Evolutionary conservation across 2,113 vertebrate genomes (phyloP), one percentile per base, ranked within the genome.

Genomic region (Lophochroa leadbeateri): DNA sequence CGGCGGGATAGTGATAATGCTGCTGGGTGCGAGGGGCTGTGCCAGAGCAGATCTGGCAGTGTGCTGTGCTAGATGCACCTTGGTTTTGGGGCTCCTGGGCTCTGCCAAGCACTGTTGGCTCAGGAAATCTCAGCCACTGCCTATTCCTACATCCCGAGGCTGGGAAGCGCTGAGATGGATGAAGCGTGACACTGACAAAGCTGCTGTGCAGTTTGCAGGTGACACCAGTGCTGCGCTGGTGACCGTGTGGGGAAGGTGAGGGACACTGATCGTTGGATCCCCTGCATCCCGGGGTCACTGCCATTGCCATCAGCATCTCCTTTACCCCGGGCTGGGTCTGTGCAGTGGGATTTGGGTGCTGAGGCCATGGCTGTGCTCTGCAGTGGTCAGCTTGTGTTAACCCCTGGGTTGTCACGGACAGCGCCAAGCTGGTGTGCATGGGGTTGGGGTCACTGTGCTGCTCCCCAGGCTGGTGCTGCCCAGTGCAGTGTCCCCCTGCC

Each of bases 61-160:
- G 3, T 9, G 5, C 49, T 0, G 0, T 10, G 47, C 53, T 0
- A 0, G 23, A 58, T 13, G 17, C 27, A 15, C 72, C 82, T 49
- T 10, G 61, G 43, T 3, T 18, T n/a, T 31, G 39, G 39, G 46
- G n/a, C 39, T 78, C 65, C 53, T 0, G 0, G 2, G 13, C 47
- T 27, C 58, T 65, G n/a, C 69, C 72, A 37, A 60, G 53, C 0
- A 1, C 58, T 2, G 0, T 71, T 4, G 20, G 67, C 77, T 37
- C 14, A 21, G n/a, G 65, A 28, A 49, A 25, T 64, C 1, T 1
- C 21, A 17, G 8, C 29, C 0, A 0, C 1, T 4, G 49, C 35
- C 39, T 49, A 16, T 47, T 28, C 52, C 55, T 69, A 18, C 1
- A 2, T 25, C 39, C 49, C 0, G 33, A 33, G 25, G 14, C 33